These are phyloP conservation scores for Corydoras maculifer DNA, from an alignment of 2,113 vertebrate species.

Conservation along the genomic window DNA sequence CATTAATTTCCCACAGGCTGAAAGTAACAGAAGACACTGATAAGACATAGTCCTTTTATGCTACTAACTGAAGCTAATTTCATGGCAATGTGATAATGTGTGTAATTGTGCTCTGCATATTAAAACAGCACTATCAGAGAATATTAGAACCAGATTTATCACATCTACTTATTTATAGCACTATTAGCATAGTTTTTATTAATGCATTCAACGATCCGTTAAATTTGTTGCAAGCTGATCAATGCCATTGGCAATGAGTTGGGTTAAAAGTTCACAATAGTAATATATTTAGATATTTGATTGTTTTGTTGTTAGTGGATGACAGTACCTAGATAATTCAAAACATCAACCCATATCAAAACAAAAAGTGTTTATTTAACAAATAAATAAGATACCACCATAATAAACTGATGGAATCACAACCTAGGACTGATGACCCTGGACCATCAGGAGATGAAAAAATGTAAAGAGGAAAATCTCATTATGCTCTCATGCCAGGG, in stretches of 20 bases:
- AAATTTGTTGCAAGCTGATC: conserved; percentile 8
- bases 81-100: conserved; percentile 52
- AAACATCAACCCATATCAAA: too few relatives aligned
- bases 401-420: too few relatives aligned
- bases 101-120: conserved; percentile 47
- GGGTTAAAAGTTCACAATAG: neutral
- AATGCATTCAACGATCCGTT: conserved; percentile 23
- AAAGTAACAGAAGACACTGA: conserved; percentile 57
- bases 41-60: conserved; percentile 52
- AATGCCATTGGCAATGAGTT: conserved; percentile 10
- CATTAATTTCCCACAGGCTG: conserved; percentile 98
- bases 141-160: conserved; percentile 23
- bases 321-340: too few relatives aligned
- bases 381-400: too few relatives aligned
- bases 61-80: conserved; percentile 61
- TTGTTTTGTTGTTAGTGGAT: too few relatives aligned
- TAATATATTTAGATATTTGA: neutral
- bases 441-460: too few relatives aligned
- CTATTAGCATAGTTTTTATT: conserved; percentile 26
- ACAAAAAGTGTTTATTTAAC: too few relatives aligned
- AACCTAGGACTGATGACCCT: too few relatives aligned
- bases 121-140: conserved; percentile 42
- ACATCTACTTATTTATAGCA: neutral
- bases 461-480: too few relatives aligned
- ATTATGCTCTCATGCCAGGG: too few relatives aligned